Evolutionary conservation across 2,888 invertebrate genomes (phyloP).

Genomic region (Drosophila pegasa): DNA sequence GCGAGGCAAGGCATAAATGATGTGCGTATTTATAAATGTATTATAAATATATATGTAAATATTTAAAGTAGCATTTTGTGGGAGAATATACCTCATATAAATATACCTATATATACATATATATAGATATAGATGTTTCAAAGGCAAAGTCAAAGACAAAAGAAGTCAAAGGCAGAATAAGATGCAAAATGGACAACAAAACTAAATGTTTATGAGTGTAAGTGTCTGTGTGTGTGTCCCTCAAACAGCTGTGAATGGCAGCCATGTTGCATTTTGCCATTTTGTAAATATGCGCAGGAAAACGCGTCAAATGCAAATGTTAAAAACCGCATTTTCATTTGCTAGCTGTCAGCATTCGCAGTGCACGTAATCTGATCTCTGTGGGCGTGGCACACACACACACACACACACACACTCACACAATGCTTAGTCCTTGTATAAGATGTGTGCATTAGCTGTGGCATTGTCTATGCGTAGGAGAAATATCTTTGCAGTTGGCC

Average conservation of each 20-base stretch:
- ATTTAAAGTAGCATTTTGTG: neutral
- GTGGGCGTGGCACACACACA: slow-evolving; percentile 18
- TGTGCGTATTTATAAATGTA: too few species aligned
- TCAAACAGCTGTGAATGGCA: slow-evolving; percentile 73
- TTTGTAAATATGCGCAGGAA: slow-evolving; percentile 62
- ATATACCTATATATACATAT: neutral
- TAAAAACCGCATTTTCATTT: slow-evolving; percentile 76
- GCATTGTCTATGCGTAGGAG: slow-evolving; percentile 32
- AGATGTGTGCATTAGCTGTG: slow-evolving; percentile 45
- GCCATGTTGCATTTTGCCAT: slow-evolving; percentile 72
- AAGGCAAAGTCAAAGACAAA: neutral
- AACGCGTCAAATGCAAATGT: slow-evolving; percentile 73
- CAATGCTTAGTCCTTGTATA: slow-evolving; percentile 3
- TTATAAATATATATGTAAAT: neutral
- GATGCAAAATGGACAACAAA: neutral
- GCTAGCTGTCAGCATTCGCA: slow-evolving; percentile 65
- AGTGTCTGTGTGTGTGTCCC: slow-evolving; percentile 20
- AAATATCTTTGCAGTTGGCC: slow-evolving; percentile 20
- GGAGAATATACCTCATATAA: neutral
- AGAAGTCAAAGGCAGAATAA: neutral
- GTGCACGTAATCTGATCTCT: slow-evolving; percentile 43
- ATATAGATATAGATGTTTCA: neutral
- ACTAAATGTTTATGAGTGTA: neutral
- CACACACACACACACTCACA: neutral
- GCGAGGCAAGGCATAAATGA: neutral